Evolutionary conservation across 2,113 vertebrate species (phyloP).

Genomic region (Pterocles orientalis): DNA sequence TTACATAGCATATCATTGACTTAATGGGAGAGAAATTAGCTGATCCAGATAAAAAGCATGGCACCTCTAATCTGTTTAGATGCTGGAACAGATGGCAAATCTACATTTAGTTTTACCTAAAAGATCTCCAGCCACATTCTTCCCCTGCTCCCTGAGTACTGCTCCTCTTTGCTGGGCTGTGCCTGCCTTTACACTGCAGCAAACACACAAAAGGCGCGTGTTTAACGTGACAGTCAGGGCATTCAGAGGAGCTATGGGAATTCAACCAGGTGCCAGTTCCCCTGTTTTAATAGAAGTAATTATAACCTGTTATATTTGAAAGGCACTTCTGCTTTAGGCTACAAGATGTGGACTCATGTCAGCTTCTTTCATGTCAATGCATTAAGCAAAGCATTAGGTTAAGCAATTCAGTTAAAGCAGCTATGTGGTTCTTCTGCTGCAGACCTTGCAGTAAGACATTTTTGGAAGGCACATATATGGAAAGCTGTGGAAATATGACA

Average conservation of each 20-base stretch:
- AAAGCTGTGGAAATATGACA: neutral
- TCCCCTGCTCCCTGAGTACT: neutral
- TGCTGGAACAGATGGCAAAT: neutral
- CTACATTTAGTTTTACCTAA: neutral
- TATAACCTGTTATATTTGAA: slow-evolving; percentile 9
- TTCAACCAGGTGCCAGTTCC: neutral
- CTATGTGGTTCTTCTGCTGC: neutral
- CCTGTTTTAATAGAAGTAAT: neutral
- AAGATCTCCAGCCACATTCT: neutral
- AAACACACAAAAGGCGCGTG: neutral
- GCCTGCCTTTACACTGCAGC: neutral
- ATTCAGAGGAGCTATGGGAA: neutral
- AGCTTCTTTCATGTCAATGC: neutral
- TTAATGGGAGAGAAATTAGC: slow-evolving; percentile 41
- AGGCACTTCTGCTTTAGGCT: neutral
- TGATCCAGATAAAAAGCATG: slow-evolving; percentile 24
- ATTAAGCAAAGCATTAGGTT: neutral
- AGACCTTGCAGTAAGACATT: neutral
- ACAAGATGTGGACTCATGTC: neutral
- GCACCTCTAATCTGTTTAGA: slow-evolving; percentile 34
- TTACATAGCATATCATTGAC: slow-evolving; percentile 2
- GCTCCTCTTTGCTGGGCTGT: neutral
- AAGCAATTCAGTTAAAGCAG: neutral
- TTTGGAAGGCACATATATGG: neutral
- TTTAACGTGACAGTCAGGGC: neutral